phyloP scores from a whole-genome alignment of 2,113 vertebrate species.

The Scophthalmus maximus region DNA sequence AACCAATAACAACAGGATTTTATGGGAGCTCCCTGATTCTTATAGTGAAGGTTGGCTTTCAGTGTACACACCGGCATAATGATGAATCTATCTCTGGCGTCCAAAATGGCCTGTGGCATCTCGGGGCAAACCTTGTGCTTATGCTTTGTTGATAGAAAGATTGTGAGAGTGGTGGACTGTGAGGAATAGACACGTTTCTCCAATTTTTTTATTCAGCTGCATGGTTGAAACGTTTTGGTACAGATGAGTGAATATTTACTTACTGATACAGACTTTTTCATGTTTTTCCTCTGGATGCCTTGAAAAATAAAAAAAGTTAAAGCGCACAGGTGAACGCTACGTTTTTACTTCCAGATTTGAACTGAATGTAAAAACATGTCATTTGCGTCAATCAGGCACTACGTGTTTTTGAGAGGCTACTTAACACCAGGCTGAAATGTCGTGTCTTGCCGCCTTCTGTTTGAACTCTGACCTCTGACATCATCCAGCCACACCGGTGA shows the following conservation, averaged over 20 bases:
- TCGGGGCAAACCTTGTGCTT: not conserved
- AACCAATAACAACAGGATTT: conserved; percentile 28
- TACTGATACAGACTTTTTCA: not conserved
- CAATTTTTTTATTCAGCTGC: not conserved
- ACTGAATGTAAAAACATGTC: no score
- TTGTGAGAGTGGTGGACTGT: not conserved
- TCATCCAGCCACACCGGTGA: no score
- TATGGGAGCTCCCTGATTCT: not conserved
- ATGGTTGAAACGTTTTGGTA: not conserved
- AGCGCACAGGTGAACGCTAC: no score
- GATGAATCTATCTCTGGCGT: not conserved
- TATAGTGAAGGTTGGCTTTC: not conserved
- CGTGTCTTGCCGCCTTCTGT: no score
- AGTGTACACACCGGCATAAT: not conserved
- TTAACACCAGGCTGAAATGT: no score
- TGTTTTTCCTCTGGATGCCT: not conserved
- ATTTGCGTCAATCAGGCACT: no score
- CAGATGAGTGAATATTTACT: not conserved
- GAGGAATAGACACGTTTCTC: not conserved
- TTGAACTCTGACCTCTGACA: no score
- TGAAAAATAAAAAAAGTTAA: no score
- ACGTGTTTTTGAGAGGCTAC: no score
- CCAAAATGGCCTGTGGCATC: not conserved
- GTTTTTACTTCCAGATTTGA: no score
- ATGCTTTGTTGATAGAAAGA: not conserved